Evolutionary conservation across 2,797 vertebrate genomes (phyloP).

Genomic region (Emys orbicularis): DNA sequence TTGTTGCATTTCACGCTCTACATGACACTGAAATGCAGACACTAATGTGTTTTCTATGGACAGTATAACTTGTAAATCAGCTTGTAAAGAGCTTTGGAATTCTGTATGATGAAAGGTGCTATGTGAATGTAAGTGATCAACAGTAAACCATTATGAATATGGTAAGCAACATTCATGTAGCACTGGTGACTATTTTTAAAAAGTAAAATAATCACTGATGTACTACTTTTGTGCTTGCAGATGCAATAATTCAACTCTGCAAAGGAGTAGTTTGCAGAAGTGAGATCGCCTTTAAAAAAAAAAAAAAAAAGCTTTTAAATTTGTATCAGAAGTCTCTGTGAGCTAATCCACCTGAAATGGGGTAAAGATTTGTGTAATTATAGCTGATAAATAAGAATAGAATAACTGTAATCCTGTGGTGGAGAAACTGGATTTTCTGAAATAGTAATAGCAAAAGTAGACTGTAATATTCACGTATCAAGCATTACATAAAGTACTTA

Average conservation of each 20-base stretch:
- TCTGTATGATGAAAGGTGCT: conserved; percentile 12
- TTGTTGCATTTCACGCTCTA: background rate
- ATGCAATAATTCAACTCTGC: background rate
- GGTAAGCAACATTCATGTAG: background rate
- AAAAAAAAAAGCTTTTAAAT: background rate
- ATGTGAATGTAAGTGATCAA: conserved; percentile 14
- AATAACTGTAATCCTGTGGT: background rate
- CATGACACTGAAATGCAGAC: background rate
- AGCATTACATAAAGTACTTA: too few species aligned
- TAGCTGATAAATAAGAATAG: background rate
- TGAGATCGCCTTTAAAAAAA: background rate
- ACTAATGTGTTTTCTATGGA: conserved; percentile 18
- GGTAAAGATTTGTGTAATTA: background rate
- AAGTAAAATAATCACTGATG: conserved; percentile 26
- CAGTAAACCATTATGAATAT: background rate
- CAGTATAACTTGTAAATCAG: conserved; percentile 31
- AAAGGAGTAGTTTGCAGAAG: background rate
- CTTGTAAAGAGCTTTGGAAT: conserved; percentile 19
- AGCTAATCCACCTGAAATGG: conserved; percentile 16
- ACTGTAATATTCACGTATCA: too few species aligned
- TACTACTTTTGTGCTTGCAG: background rate
- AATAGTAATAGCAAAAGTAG: background rate
- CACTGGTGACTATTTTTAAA: conserved; percentile 3
- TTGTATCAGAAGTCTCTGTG: background rate
- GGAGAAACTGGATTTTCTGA: background rate